These are phyloP conservation scores for Cactoblastis cactorum DNA, from an alignment of 2,888 invertebrate species.

Conservation along the genomic window DNA sequence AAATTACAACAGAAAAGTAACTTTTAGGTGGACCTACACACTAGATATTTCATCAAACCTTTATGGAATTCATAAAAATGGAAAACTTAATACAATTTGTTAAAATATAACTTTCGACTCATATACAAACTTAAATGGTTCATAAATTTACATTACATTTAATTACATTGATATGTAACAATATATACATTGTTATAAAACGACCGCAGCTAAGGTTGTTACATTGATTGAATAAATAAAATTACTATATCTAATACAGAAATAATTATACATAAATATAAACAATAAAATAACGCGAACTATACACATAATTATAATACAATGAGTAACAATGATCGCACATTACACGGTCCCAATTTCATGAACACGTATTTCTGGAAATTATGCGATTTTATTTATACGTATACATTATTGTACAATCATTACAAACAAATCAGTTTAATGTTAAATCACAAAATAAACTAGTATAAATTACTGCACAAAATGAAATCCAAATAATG, in stretches of 20 bases:
- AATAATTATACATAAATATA: constrained; percentile 33
- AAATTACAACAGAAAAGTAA: constrained; percentile 19
- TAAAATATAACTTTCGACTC: constrained; percentile 16
- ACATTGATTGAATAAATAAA: constrained; percentile 39
- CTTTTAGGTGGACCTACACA: constrained; percentile 25
- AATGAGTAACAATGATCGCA: constrained; percentile 20
- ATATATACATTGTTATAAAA: constrained; percentile 50
- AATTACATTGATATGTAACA: constrained; percentile 59
- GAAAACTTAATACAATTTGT: neutral
- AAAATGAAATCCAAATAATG: too few species aligned
- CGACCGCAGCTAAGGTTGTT: constrained; percentile 31
- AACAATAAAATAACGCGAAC: constrained; percentile 27
- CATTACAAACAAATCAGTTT: too few species aligned
- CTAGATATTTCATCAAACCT: neutral
- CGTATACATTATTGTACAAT: too few species aligned
- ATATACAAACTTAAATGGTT: constrained; percentile 23
- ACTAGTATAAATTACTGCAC: too few species aligned
- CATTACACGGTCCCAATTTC: neutral
- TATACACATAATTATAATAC: constrained; percentile 37
- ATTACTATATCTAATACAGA: constrained; percentile 32
- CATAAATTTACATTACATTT: constrained; percentile 45
- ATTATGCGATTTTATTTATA: too few species aligned
- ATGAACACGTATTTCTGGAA: too few species aligned
- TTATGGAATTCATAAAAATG: neutral
- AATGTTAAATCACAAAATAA: too few species aligned